These are phyloP conservation scores for Troides oblongomaculatus DNA, from an alignment of 2,888 invertebrate genomes.

Conservation along the genomic window DNA sequence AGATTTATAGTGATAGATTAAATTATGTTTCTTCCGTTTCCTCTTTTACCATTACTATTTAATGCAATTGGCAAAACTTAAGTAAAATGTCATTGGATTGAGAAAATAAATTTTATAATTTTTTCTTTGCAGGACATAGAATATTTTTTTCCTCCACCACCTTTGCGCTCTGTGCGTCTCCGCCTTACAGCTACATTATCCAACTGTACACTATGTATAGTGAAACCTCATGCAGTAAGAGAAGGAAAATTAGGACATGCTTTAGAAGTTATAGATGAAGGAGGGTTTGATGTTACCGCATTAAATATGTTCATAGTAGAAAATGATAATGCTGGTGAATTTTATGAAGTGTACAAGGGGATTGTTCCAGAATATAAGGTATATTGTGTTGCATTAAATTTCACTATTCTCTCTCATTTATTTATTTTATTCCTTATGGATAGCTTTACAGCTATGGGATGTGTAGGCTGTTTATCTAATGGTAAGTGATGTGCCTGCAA, in stretches of 20 bases:
- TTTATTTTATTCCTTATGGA: too few species aligned
- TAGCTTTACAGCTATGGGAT: too few species aligned
- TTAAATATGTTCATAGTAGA: slow-evolving; percentile 90
- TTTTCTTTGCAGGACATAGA: slow-evolving; percentile 72
- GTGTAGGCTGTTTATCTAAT: too few species aligned
- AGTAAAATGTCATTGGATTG: too few species aligned
- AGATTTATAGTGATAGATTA: too few species aligned
- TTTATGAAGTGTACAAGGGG: slow-evolving; percentile 95
- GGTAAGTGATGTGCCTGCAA: too few species aligned
- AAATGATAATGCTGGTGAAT: slow-evolving; percentile 92
- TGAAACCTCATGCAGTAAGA: slow-evolving; percentile 93
- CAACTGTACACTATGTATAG: slow-evolving; percentile 88
- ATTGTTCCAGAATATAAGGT: slow-evolving; percentile 89
- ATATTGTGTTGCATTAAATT: slow-evolving; percentile 19
- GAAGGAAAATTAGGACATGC: slow-evolving; percentile 87
- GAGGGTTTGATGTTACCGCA: slow-evolving; percentile 88
- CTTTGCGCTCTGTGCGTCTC: slow-evolving; percentile 57
- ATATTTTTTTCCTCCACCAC: slow-evolving; percentile 81
- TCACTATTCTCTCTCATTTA: not conserved
- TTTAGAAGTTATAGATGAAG: slow-evolving; percentile 83
- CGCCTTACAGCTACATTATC: slow-evolving; percentile 79
- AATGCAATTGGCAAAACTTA: too few species aligned
- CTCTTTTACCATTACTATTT: too few species aligned
- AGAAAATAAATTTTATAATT: not conserved
- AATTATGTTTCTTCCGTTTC: too few species aligned